Conservation (phyloP, 2,797 vertebrate species). For the Xerus rutilus region DNA sequence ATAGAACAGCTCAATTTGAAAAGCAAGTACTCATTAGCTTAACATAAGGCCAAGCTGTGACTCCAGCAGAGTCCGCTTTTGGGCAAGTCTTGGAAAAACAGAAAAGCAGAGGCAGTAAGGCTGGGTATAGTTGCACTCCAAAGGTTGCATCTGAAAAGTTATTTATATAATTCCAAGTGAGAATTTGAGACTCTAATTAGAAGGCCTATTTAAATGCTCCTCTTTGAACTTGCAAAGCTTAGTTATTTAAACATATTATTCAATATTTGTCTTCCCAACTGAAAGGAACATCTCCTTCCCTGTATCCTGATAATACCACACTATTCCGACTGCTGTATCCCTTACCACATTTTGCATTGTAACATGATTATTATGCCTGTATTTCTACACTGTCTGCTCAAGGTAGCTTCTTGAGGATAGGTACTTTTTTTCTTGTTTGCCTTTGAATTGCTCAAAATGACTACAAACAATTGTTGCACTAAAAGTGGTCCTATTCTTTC, state of each 20-base stretch:
- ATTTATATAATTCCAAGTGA: slow-evolving; percentile 48
- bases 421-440: not conserved
- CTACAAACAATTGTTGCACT: not conserved
- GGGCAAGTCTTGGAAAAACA: slow-evolving; percentile 14
- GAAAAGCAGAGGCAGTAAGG: not conserved
- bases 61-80: not conserved
- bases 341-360: not conserved
- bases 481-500: not conserved
- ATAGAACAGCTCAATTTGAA: not conserved
- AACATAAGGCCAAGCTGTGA: slow-evolving; percentile 48
- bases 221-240: slow-evolving; percentile 59
- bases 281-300: slow-evolving; percentile 9
- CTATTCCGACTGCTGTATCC: not conserved
- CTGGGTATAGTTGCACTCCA: not conserved
- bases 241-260: slow-evolving; percentile 61
- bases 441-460: slow-evolving; percentile 9
- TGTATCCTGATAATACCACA: not conserved
- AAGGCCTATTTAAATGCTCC: slow-evolving; percentile 21
- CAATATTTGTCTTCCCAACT: slow-evolving; percentile 50
- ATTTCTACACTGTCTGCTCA: not conserved
- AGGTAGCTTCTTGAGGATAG: not conserved
- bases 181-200: slow-evolving; percentile 57
- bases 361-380: not conserved
- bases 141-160: slow-evolving; percentile 31
- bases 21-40: slow-evolving; percentile 57